Evolutionary conservation across 2,888 invertebrate genomes (phyloP).

Genomic region (Cryptocephalus moraei): DNA sequence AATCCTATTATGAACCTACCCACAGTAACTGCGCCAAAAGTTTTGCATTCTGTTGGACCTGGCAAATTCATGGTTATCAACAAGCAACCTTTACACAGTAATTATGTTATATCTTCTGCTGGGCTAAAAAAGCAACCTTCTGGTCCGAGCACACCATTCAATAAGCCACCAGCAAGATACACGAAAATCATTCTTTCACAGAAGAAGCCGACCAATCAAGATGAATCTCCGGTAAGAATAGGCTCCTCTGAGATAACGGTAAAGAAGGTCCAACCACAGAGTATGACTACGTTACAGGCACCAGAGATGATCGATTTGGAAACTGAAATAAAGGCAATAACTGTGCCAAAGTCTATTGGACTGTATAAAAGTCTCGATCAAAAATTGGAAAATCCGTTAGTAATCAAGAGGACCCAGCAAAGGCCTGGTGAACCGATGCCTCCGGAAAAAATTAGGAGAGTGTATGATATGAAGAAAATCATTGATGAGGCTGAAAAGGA

Average conservation of each 20-base stretch:
- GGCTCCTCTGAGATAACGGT: constrained; percentile 22
- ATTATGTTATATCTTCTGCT: constrained; percentile 17
- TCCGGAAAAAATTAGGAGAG: neutral
- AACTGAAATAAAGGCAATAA: constrained; percentile 30
- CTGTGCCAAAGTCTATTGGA: constrained; percentile 25
- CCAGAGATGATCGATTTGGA: constrained; percentile 31
- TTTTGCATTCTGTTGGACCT: constrained; percentile 1
- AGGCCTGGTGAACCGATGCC: neutral
- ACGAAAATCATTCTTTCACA: constrained; percentile 45
- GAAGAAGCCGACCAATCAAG: constrained; percentile 22
- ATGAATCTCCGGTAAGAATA: too few species aligned
- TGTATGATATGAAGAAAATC: constrained; percentile 3
- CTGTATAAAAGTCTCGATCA: constrained; percentile 7
- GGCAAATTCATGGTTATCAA: constrained; percentile 22
- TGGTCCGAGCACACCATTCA: constrained; percentile 3
- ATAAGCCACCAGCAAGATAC: constrained; percentile 26
- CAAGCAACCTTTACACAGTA: constrained; percentile 13
- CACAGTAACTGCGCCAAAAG: neutral
- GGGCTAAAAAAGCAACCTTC: constrained; percentile 10
- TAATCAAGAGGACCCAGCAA: neutral
- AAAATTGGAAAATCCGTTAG: constrained; percentile 8
- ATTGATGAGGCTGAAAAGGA: constrained; percentile 13
- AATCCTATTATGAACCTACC: neutral
- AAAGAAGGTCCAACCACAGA: constrained; percentile 16
- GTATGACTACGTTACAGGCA: neutral